phyloP scores from a whole-genome alignment of 2,888 invertebrate species.

The Cerceris ruficornis region DNA sequence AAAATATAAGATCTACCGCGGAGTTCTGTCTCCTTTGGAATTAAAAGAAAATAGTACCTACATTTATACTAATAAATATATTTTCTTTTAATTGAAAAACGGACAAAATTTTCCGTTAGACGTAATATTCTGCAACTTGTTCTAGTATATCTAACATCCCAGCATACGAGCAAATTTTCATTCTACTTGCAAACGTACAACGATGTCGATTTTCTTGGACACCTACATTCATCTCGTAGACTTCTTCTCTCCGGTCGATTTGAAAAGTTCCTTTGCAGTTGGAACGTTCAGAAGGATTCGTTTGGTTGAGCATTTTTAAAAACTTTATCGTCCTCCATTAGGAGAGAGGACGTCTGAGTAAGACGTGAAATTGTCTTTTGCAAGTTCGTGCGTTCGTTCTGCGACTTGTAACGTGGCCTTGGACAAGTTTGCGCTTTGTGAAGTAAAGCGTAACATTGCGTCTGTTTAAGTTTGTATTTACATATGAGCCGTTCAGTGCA shows the following conservation, averaged over 20 bases:
- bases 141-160: conserved; percentile 7
- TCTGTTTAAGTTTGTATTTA: no score
- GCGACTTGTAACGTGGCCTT: no score
- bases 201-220: conserved; percentile 30
- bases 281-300: conserved; percentile 14
- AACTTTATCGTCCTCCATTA: conserved; percentile 16
- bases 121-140: conserved; percentile 34
- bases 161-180: conserved; percentile 26
- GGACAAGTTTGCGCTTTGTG: no score
- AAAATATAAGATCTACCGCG: not conserved
- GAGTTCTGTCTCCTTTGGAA: no score
- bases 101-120: not conserved
- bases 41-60: no score
- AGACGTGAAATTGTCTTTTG: not conserved
- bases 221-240: conserved; percentile 28
- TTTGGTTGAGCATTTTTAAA: conserved; percentile 2
- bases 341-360: not conserved
- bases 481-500: no score
- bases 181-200: conserved; percentile 36
- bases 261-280: conserved; percentile 29
- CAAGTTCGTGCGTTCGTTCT: no score
- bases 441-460: no score
- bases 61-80: no score
- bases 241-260: conserved; percentile 25
- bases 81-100: no score